These are phyloP conservation scores for Apogon talboti DNA, from an alignment of 2,797 vertebrate genomes.

Conservation along the genomic window DNA sequence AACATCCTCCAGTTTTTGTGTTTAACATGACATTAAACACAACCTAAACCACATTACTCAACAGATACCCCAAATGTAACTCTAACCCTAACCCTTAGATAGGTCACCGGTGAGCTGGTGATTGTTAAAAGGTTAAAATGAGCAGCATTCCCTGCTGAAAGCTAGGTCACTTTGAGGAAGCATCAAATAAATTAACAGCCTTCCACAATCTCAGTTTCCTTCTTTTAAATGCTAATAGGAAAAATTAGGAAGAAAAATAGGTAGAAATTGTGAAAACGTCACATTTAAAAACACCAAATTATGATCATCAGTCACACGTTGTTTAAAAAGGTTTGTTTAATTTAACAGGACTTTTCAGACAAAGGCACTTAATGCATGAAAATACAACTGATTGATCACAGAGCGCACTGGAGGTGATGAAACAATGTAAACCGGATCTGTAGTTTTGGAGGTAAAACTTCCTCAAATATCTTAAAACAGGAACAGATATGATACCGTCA, in stretches of 20 bases:
- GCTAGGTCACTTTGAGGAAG: not conserved
- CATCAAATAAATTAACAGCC: not conserved
- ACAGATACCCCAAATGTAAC: no score
- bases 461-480: conserved; percentile 41
- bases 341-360: conserved; percentile 75
- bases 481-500: conserved; percentile 38
- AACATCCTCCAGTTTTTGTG: not conserved
- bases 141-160: not conserved
- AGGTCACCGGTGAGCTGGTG: no score
- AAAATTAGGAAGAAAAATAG: no score
- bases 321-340: conserved; percentile 78
- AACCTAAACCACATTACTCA: no score
- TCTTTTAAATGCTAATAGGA: not conserved
- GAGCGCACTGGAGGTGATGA: conserved; percentile 54
- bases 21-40: no score
- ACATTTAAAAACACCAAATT: not conserved
- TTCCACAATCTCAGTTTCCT: no score
- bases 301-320: conserved; percentile 1
- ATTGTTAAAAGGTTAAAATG: not conserved
- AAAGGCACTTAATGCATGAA: conserved; percentile 75
- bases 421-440: conserved; percentile 69
- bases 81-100: no score
- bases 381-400: conserved; percentile 67
- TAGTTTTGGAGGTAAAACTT: conserved; percentile 53
- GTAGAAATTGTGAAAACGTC: not conserved